Evolutionary conservation across 2,888 invertebrate species (phyloP).

Genomic region (Colostygia pectinataria): DNA sequence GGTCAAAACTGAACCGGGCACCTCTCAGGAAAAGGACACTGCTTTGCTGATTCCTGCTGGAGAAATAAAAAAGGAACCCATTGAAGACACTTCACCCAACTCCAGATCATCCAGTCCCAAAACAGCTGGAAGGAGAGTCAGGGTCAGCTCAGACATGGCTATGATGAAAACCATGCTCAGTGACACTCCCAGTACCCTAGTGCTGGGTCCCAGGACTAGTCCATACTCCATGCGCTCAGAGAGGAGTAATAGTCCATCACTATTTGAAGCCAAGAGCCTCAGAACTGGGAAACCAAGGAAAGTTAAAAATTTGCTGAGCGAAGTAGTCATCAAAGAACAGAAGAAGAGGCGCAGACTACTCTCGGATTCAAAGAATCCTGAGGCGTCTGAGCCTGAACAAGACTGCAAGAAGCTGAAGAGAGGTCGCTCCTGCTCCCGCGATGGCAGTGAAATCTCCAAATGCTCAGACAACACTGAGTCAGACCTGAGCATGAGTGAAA

Average conservation of each 20-base stretch:
- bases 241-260: constrained; percentile 77
- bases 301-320: constrained; percentile 81
- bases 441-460: constrained; percentile 84
- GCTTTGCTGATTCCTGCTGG: constrained; percentile 66
- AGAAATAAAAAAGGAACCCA: constrained; percentile 75
- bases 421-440: constrained; percentile 77
- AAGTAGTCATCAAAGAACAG: constrained; percentile 82
- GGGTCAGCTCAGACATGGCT: constrained; percentile 73
- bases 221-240: constrained; percentile 85
- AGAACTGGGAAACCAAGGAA: constrained; percentile 87
- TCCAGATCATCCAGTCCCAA: constrained; percentile 78
- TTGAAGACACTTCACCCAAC: constrained; percentile 65
- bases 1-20: constrained; percentile 57
- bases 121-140: constrained; percentile 66
- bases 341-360: constrained; percentile 80
- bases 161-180: constrained; percentile 76
- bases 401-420: constrained; percentile 73
- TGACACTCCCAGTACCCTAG: constrained; percentile 64
- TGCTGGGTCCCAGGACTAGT: constrained; percentile 74
- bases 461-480: constrained; percentile 84
- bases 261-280: constrained; percentile 80
- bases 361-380: constrained; percentile 79
- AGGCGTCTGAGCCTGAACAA: constrained; percentile 55
- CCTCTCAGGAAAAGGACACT: constrained; percentile 65
- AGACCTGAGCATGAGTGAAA: constrained; percentile 84